Base-by-base conservation (phyloP, 2,888 invertebrate genomes). In the Microctonus hyperodae region DNA sequence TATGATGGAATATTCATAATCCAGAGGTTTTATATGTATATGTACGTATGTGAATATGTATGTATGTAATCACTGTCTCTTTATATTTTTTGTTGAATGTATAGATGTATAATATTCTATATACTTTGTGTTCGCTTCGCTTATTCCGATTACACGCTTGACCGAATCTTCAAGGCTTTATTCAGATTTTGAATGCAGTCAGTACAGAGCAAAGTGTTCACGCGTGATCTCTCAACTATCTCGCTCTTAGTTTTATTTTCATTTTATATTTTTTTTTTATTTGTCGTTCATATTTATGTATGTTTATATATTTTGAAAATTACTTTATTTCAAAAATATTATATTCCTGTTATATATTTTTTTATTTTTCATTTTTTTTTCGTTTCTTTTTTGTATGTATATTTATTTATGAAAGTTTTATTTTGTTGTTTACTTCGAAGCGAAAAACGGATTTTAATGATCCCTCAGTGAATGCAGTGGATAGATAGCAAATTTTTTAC, bases 1-100 rank as follows among this genome's bases (percentile, higher is more conserved):
- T n/a, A 66, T 60, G 66, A 31, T 35, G 66, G 70, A 70, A 70
- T 70, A 70, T 70, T 70, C 70, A 70, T 70, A 68, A 66, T 61
- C 64, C 65, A 51, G 22, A 51, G n/a, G 31, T 33, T 44, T 40
- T 55, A 16, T 16, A 44, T 44, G 9, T 55, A 40, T 65, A 22
- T 51, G 31, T 13, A 23, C 28, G n/a, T n/a, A n/a, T n/a, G n/a
- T n/a, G n/a, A n/a, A n/a, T n/a, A n/a, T n/a, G n/a, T n/a, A 13
- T 59, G 16, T 37, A 23, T 20, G 40, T 23, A 48, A 50, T 51
- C 62, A 16, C 53, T 53, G 16, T 53, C 48, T 62, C 22, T 56
- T 23, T 37, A 56, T n/a, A 48, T 35, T 51, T 64, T 37, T 10
- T 37, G 37, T 35, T 37, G 37, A 33, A 53, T 65, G 51, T 60